Base-by-base conservation (phyloP, 2,888 invertebrate species). In the Dendrolimus houi region DNA sequence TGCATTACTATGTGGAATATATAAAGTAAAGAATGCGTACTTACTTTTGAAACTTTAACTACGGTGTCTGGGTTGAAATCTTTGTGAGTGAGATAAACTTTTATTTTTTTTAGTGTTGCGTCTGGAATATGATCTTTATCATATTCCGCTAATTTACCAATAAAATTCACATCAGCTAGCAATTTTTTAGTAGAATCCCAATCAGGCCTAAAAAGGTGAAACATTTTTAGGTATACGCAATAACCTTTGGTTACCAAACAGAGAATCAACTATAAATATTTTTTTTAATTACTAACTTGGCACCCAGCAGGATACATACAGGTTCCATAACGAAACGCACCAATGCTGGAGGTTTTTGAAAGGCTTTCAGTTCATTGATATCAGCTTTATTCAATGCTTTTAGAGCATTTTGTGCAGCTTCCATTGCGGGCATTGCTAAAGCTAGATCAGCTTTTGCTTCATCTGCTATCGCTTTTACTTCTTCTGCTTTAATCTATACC, bases 301-400 rank as follows among this genome's bases (percentile, higher is more conserved):
- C 92, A 3, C 94, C 95, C 9, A 98, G 82, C 0, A 98, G 89
- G 61, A 97, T 93, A 81, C 97, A 97, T 9, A 98, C 95, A 9
- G 97, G 95, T 81, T 98, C 98, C 97, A 98, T 96, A 3, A 97
- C 97, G 67, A 96, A 96, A 62, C 94, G 93, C 8, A 98, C 97
- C 9, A 98, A 85, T 14, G 93, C 92, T 0, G 98, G 98, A 0
- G 98, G 98, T 71, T 97, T 96, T 65, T 95, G 94, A 76, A 97
- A 97, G 0, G 96, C 97, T 72, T 96, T 94, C 56, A 98, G 85
- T 81, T 98, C 98, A 77, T 96, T 96, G 57, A 98, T 97, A 74
- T 98, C 98, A 52, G 94, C 95, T 79, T 98, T 98, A 74, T 97
- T 97, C 13, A 98, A 87, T 0, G 96, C 92, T 72, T 96, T 95